These are phyloP conservation scores for Bos taurus DNA, from an alignment of 2,113 vertebrate genomes.

Conservation along the genomic window ARS-UCD2.0 NC_037335.1:33324001-33324500, in stretches of 20 bases:
- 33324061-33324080: neutral
- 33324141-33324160: neutral
- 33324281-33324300: neutral
- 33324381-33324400: neutral
- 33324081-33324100: neutral
- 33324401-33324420: neutral
- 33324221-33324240: neutral
- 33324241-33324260: neutral
- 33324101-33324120: neutral
- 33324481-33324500: neutral
- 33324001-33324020: neutral
- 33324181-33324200: neutral
- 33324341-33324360: neutral
- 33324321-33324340: neutral
- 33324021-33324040: neutral
- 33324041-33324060: neutral
- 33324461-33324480: neutral
- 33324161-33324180: neutral
- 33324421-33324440: neutral
- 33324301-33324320: neutral
- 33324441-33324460: neutral
- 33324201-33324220: neutral
- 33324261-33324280: neutral
- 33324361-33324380: neutral
- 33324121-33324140: neutral